Evolutionary conservation across 2,113 vertebrate genomes (phyloP).

Genomic region (Menura novaehollandiae): DNA sequence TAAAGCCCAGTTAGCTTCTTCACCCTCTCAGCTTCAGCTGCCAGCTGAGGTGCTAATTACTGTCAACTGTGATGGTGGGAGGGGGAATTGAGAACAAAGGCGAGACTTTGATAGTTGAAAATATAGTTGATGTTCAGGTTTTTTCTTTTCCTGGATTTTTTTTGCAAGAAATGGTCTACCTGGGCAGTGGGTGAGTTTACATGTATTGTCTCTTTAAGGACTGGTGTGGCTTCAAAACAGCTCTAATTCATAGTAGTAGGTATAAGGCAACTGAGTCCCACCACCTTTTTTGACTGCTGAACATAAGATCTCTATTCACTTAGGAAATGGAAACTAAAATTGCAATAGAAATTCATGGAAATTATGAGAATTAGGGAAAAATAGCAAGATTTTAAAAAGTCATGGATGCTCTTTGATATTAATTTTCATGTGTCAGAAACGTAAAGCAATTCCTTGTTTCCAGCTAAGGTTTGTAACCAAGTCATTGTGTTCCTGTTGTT

Average conservation of each 20-base stretch:
- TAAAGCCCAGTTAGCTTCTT: background rate
- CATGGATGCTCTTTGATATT: background rate
- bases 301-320: background rate
- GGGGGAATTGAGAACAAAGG: slow-evolving; percentile 25
- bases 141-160: background rate
- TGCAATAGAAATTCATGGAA: background rate
- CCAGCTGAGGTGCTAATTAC: slow-evolving; percentile 26
- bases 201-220: background rate
- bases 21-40: background rate
- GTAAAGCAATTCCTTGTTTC: background rate
- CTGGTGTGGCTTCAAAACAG: background rate
- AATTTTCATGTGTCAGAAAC: background rate
- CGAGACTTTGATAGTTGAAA: slow-evolving; percentile 13
- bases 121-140: background rate
- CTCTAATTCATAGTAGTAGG: background rate
- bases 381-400: background rate
- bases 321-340: background rate
- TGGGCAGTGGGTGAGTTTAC: background rate
- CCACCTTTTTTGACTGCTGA: background rate
- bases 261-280: background rate
- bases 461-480: background rate
- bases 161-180: background rate
- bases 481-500: background rate
- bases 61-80: background rate
- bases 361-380: background rate